A percentile compares a stretch with the other conserved stretches of the same genome.
Conservation (phyloP, 2,113 vertebrate species). For the Sapajus apella region DNA sequence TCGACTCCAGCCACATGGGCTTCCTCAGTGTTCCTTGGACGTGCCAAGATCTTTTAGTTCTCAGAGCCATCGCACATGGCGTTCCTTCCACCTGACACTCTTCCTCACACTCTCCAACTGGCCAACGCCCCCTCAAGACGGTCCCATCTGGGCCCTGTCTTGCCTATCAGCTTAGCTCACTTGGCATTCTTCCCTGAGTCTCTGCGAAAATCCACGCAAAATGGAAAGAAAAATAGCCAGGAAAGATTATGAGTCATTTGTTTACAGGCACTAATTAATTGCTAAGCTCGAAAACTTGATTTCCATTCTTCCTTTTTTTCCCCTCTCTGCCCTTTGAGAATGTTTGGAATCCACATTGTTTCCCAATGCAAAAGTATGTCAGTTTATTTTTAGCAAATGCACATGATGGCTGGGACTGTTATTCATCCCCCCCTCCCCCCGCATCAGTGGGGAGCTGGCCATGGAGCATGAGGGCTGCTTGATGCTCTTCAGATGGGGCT, state of each 20-base stretch:
- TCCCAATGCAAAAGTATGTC: constrained; percentile 79
- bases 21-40: neutral
- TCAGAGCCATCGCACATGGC: neutral
- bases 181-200: constrained; percentile 4
- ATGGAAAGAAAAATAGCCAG: constrained; percentile 69
- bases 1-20: neutral
- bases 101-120: neutral
- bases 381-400: constrained; percentile 79
- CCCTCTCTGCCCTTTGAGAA: constrained; percentile 79
- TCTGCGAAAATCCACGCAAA: constrained; percentile 66
- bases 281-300: constrained; percentile 74
- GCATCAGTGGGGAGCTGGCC: constrained; percentile 75
- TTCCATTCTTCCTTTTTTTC: constrained; percentile 72
- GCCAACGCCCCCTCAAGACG: neutral
- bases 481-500: constrained; percentile 73
- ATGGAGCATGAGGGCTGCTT: constrained; percentile 53
- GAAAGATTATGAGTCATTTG: constrained; percentile 72
- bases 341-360: constrained; percentile 78
- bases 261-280: constrained; percentile 79
- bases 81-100: neutral
- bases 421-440: constrained; percentile 73
- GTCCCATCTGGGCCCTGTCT: neutral
- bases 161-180: neutral
- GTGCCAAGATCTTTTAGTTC: neutral
- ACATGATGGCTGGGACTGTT: constrained; percentile 73